A percentile compares a stretch with the other conserved stretches of the same genome.
Evolutionary conservation across 2,888 invertebrate genomes (phyloP).

Genomic region (Drosophila prostipennis): DNA sequence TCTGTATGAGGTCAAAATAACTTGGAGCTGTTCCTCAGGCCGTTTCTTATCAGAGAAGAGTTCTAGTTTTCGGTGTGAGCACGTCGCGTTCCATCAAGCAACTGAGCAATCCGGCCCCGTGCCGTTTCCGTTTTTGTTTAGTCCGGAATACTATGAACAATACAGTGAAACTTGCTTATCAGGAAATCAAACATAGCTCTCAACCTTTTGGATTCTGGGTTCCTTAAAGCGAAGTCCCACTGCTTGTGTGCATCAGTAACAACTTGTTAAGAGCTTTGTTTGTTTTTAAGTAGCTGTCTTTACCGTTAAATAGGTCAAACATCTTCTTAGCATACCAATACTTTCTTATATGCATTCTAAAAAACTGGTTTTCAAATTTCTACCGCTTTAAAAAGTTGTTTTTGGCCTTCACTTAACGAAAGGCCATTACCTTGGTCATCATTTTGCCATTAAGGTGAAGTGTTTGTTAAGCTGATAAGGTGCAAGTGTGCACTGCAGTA

Average conservation of each 20-base stretch:
- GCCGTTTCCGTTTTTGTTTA: slow-evolving; percentile 69
- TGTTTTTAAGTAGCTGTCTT: slow-evolving; percentile 23
- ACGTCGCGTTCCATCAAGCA: slow-evolving; percentile 53
- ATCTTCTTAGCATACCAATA: slow-evolving; percentile 8
- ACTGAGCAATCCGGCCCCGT: slow-evolving; percentile 49
- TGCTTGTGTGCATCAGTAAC: slow-evolving; percentile 14
- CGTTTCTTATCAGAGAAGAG: slow-evolving; percentile 54
- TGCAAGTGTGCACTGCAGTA: background rate
- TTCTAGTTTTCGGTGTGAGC: slow-evolving; percentile 46
- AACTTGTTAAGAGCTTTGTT: slow-evolving; percentile 30
- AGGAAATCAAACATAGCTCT: too few relatives aligned
- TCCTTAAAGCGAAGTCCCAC: background rate
- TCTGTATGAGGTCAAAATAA: slow-evolving; percentile 38
- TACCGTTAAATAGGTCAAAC: slow-evolving; percentile 18
- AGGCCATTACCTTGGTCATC: slow-evolving; percentile 20
- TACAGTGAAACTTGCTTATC: slow-evolving; percentile 18
- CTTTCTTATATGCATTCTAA: background rate
- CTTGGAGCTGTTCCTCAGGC: slow-evolving; percentile 13
- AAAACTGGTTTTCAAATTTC: slow-evolving; percentile 17
- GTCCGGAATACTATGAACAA: slow-evolving; percentile 47
- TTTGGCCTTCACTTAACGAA: slow-evolving; percentile 12
- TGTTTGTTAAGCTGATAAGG: slow-evolving; percentile 22
- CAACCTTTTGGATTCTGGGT: background rate
- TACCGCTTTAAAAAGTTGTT: background rate
- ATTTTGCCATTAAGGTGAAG: slow-evolving; percentile 21